These are phyloP conservation scores for Orchestes rusci DNA, from an alignment of 2,888 invertebrate genomes.

Conservation along the genomic window DNA sequence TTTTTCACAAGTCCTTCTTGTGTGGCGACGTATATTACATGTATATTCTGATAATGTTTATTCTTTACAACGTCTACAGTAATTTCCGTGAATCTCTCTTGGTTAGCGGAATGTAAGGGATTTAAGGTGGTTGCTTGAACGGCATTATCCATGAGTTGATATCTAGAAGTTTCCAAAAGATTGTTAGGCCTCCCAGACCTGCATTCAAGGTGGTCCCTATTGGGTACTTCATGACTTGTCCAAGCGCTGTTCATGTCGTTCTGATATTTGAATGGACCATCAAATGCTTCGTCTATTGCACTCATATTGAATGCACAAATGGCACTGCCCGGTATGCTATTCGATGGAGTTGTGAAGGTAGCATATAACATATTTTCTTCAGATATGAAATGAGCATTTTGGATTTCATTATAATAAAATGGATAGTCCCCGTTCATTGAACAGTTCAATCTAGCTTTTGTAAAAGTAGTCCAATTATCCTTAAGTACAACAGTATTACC, in stretches of 20 bases:
- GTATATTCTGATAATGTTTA: conserved; percentile 60
- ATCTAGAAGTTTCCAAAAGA: conserved; percentile 60
- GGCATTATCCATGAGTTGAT: conserved; percentile 82
- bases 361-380: conserved; percentile 75
- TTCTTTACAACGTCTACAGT: conserved; percentile 75
- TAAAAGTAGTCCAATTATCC: conserved; percentile 84
- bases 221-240: conserved; percentile 56
- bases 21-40: conserved; percentile 77
- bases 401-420: conserved; percentile 85
- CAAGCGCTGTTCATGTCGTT: conserved; percentile 69
- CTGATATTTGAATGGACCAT: conserved; percentile 81
- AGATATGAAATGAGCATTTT: conserved; percentile 69
- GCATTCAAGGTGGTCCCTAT: conserved; percentile 59
- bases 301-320: conserved; percentile 85
- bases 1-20: conserved; percentile 70
- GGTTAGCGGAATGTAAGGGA: conserved; percentile 63
- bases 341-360: conserved; percentile 77
- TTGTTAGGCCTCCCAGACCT: conserved; percentile 28
- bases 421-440: conserved; percentile 79
- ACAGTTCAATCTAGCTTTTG: conserved; percentile 80
- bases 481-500: conserved; percentile 66
- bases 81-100: conserved; percentile 69
- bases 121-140: conserved; percentile 65
- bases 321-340: conserved; percentile 85
- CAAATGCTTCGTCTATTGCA: conserved; percentile 71